phyloP scores from a whole-genome alignment of 2,797 vertebrate species.

The Balearica regulorum region DNA sequence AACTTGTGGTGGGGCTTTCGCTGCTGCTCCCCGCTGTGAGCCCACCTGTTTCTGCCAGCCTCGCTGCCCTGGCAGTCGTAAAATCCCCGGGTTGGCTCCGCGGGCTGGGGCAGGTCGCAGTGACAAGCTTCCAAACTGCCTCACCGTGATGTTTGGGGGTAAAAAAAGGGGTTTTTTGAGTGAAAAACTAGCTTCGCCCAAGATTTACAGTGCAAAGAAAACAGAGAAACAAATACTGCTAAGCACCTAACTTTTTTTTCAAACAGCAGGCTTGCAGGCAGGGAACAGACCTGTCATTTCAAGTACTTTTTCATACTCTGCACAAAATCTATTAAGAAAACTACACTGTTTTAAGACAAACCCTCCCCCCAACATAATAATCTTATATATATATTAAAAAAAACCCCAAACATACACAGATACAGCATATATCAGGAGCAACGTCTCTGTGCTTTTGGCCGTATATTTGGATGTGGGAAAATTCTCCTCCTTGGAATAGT shows the following conservation, averaged over 20 bases:
- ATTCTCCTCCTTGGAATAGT: not conserved
- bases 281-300: not conserved
- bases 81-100: not conserved
- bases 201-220: not conserved
- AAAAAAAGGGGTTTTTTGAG: not conserved
- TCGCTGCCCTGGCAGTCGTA: not conserved
- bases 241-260: not conserved
- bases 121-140: not conserved
- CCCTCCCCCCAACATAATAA: not conserved
- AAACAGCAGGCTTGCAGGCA: not conserved
- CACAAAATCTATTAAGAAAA: not conserved
- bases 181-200: not conserved
- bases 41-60: constrained; percentile 60
- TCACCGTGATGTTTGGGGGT: fast-evolving
- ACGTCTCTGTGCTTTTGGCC: not conserved
- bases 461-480: not conserved
- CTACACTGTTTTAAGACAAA: not conserved
- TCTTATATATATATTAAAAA: not conserved
- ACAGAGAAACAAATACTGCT: not conserved
- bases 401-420: not conserved
- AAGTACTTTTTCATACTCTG: not conserved
- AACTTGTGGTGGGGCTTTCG: constrained; percentile 34
- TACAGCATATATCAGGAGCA: not conserved
- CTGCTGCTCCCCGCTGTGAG: constrained; percentile 35
- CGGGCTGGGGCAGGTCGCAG: not conserved